A percentile compares a stretch with the other conserved stretches of the same genome.
These are phyloP conservation scores for Trypoxylon attenuatum DNA, from an alignment of 2,888 invertebrate species.

Conservation along the genomic window DNA sequence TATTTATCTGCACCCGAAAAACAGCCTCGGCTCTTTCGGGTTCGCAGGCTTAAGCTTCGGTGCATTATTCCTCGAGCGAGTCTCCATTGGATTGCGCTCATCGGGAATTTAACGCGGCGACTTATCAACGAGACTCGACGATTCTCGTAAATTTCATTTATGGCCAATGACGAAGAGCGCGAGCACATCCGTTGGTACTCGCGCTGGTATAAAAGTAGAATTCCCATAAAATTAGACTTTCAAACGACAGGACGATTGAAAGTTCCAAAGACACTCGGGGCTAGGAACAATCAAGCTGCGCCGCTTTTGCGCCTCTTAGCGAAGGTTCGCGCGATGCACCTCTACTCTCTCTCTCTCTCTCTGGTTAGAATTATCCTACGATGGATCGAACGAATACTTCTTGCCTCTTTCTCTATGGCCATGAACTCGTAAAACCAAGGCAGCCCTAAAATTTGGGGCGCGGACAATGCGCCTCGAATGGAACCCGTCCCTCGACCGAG, in stretches of 20 bases:
- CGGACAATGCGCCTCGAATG: neutral
- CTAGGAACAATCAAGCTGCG: neutral
- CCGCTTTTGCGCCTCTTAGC: too few relatives aligned
- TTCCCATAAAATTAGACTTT: slow-evolving; percentile 50
- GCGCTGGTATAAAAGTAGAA: slow-evolving; percentile 12
- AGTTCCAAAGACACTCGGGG: slow-evolving; percentile 15
- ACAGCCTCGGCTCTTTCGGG: slow-evolving; percentile 3
- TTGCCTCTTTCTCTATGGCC: too few relatives aligned
- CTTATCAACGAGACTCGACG: neutral
- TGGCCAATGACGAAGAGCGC: neutral
- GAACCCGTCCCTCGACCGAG: neutral
- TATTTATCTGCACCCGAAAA: neutral
- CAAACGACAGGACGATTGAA: slow-evolving; percentile 44
- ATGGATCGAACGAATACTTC: too few relatives aligned
- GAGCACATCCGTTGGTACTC: neutral
- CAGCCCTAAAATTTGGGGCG: neutral
- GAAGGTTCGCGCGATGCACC: too few relatives aligned
- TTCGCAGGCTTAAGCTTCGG: too few relatives aligned
- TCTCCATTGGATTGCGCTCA: too few relatives aligned
- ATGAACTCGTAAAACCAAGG: neutral
- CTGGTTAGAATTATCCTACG: too few relatives aligned
- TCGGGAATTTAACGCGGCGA: slow-evolving; percentile 11
- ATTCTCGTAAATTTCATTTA: neutral
- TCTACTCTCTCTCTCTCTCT: too few relatives aligned
- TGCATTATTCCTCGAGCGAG: too few relatives aligned